Base-by-base conservation (phyloP, 2,797 vertebrate species). In the Decapterus maruadsi region DNA sequence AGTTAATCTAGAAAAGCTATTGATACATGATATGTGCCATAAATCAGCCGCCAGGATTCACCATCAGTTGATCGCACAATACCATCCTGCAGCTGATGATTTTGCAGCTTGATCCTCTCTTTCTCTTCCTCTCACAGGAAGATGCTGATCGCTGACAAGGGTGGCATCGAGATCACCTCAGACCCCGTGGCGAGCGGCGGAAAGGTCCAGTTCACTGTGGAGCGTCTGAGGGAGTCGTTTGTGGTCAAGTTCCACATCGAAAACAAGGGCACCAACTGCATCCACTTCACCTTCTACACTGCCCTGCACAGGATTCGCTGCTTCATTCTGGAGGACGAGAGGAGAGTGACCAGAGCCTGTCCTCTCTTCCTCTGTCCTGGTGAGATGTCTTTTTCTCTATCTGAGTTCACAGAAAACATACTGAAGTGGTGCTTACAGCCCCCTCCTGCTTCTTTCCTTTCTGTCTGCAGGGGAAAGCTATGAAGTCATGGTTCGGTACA, bases 321-420 rank as follows among this genome's bases (percentile, higher is more conserved):
- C 59, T 93, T 96, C 72, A 95, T 90, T 26, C 89, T 97, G 68
- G 8, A 75, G 0, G 95, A 96, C 0, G 76, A 94, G 68, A 90
- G 92, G 45, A 92, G 90, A 22, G 95, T 88, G 68, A 92, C 81
- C 1, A 79, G 80, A 63, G 89, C 82, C 8, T 89, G 84, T 31
- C 89, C 95, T 0, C 88, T 96, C 59, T 76, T 87, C 1, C 91
- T 99, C 55, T 88, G 85, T 65, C 93, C 96, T 12, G 97, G 98
- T 98, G 77, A 94, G 91, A 69, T 4, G 14, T 16, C 20, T 1
- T 34, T 34, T 36, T 10, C 12, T 58, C 19, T n/a, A 14, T 42
- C 72, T 68, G 6, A 20, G 53, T 1, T 2, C 3, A 34, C 12
- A n/a, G 14, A 46, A 38, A 20, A 31, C 31, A 45, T n/a, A 13